Conservation (phyloP, 2,888 invertebrate genomes). For the Thumatha senex region DNA sequence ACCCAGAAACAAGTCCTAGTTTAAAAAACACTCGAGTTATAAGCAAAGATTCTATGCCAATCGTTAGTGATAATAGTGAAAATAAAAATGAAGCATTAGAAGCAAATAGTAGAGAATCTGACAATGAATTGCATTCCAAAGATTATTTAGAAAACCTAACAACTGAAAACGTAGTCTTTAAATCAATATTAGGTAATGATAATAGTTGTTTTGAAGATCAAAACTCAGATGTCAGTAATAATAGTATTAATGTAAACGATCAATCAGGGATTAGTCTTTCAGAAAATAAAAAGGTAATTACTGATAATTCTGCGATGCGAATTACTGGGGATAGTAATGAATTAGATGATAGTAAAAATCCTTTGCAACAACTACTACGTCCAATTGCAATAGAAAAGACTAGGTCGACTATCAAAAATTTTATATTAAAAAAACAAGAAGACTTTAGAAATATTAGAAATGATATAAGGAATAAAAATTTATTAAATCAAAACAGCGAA, state of each 20-base stretch:
- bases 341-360: neutral
- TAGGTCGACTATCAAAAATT: neutral
- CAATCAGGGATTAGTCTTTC: neutral
- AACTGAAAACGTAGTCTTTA: neutral
- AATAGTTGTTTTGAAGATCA: neutral
- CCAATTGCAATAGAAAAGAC: neutral
- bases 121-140: too few species aligned
- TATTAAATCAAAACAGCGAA: neutral
- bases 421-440: constrained; percentile 1
- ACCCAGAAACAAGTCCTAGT: neutral
- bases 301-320: neutral
- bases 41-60: neutral
- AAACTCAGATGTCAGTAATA: neutral
- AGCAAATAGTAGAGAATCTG: neutral
- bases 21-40: neutral
- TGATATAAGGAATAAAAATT: neutral
- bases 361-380: neutral
- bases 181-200: neutral
- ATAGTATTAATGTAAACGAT: neutral
- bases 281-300: neutral
- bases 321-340: neutral
- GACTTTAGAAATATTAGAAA: neutral
- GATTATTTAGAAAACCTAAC: neutral
- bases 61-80: neutral
- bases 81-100: too few species aligned